Evolutionary conservation across 2,797 vertebrate species (phyloP).

Genomic region (Squalus acanthias): DNA sequence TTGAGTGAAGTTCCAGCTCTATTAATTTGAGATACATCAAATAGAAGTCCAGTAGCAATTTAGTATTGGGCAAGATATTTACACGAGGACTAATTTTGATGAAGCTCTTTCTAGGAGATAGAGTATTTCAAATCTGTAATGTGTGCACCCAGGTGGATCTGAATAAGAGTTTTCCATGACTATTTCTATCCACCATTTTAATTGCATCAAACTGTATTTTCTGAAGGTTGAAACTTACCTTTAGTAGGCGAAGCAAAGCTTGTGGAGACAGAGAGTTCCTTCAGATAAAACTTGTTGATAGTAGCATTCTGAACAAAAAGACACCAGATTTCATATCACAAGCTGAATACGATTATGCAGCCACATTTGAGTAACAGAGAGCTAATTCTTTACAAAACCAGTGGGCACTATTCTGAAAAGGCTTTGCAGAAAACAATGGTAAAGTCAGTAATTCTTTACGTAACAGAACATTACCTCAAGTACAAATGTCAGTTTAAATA

Average conservation of each 20-base stretch:
- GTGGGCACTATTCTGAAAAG: not conserved
- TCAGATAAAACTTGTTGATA: slow-evolving; percentile 22
- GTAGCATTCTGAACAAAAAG: slow-evolving; percentile 33
- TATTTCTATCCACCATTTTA: not conserved
- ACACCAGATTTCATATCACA: not conserved
- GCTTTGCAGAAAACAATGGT: not conserved
- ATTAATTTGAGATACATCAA: not conserved
- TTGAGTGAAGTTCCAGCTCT: not conserved
- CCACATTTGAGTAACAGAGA: not conserved
- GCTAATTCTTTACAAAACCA: not conserved
- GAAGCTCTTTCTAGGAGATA: not conserved
- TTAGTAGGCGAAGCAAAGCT: not conserved
- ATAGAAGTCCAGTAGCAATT: not conserved
- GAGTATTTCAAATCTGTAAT: not conserved
- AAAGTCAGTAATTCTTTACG: not conserved
- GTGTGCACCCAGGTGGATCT: not conserved
- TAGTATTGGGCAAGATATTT: not conserved
- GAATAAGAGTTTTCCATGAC: not conserved
- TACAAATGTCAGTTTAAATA: not conserved
- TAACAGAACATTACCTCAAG: not conserved
- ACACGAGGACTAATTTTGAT: not conserved
- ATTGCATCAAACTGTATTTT: not conserved
- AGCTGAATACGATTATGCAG: not conserved
- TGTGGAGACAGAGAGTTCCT: not conserved
- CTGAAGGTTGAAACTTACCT: not conserved